Conservation (phyloP, 2,797 vertebrate species). For the Takifugu rubripes region DNA sequence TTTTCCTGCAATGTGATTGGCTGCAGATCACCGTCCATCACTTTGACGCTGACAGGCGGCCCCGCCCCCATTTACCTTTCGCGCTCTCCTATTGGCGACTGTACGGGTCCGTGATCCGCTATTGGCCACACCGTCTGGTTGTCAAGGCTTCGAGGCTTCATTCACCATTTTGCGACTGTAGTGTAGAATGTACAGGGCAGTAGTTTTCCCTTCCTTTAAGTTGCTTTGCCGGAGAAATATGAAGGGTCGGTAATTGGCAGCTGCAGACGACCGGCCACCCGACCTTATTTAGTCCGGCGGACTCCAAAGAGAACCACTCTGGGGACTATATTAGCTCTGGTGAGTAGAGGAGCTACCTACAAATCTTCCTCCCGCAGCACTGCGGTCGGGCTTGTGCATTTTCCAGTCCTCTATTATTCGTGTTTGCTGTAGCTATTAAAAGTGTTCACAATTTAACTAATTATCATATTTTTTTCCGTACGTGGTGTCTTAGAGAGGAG, state of each 20-base stretch:
- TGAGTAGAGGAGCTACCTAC: slow-evolving; percentile 66
- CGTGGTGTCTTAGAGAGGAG: slow-evolving; percentile 26
- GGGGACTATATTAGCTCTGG: slow-evolving; percentile 46
- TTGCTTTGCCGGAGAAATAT: slow-evolving; percentile 70
- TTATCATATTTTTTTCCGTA: slow-evolving; percentile 1
- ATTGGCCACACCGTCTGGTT: slow-evolving; percentile 84
- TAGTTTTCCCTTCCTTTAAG: slow-evolving; percentile 75
- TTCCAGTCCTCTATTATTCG: slow-evolving; percentile 28
- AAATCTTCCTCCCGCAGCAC: slow-evolving; percentile 70
- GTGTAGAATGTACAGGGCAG: slow-evolving; percentile 83
- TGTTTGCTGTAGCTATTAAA: slow-evolving; percentile 50
- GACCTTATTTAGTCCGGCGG: slow-evolving; percentile 54
- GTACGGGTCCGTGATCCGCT: slow-evolving; percentile 70
- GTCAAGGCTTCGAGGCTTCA: slow-evolving; percentile 91
- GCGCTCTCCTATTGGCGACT: slow-evolving; percentile 73
- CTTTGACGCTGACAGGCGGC: slow-evolving; percentile 50
- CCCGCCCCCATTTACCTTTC: slow-evolving; percentile 55
- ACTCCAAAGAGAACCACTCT: slow-evolving; percentile 30
- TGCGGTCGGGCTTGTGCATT: slow-evolving; percentile 64
- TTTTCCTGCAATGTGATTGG: slow-evolving; percentile 79
- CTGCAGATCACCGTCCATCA: slow-evolving; percentile 52
- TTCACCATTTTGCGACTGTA: slow-evolving; percentile 98
- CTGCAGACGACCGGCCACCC: slow-evolving; percentile 49
- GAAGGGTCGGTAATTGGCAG: slow-evolving; percentile 51
- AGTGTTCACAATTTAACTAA: slow-evolving; percentile 27